phyloP scores from a whole-genome alignment of 1,140 invertebrate species.

The Trichogramma pretiosum region DNA sequence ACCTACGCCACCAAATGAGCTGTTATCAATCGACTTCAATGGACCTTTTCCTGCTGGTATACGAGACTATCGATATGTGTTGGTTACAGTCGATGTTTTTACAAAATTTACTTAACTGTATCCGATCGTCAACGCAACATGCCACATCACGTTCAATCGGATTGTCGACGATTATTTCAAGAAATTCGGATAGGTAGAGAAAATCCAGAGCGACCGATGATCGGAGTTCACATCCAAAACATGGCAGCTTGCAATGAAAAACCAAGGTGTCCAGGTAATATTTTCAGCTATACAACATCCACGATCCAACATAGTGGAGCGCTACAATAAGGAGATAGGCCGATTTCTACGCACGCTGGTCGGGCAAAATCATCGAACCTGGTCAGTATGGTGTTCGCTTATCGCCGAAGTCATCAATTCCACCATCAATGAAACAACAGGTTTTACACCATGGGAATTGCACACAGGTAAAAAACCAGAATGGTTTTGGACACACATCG shows the following conservation, averaged over 20 bases:
- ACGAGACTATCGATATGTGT: constrained; percentile 22
- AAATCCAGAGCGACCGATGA: constrained; percentile 22
- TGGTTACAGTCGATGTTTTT: constrained; percentile 30
- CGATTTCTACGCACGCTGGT: constrained; percentile 8
- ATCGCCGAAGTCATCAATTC: no score
- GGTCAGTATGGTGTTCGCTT: no score
- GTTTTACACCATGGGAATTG: no score
- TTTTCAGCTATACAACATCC: constrained; percentile 24
- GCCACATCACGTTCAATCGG: constrained; percentile 14
- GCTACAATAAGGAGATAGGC: constrained; percentile 17
- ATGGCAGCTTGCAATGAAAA: constrained; percentile 19
- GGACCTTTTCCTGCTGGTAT: constrained; percentile 24
- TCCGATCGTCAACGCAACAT: constrained; percentile 24
- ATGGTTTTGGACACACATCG: no score
- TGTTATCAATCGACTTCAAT: constrained; percentile 29
- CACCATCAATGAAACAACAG: no score
- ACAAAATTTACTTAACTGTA: constrained; percentile 32
- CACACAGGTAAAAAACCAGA: no score
- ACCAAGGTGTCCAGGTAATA: constrained; percentile 18
- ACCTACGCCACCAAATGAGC: constrained; percentile 19
- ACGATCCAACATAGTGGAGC: constrained; percentile 14
- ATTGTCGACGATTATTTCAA: constrained; percentile 20
- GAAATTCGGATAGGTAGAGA: constrained; percentile 14
- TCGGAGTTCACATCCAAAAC: constrained; percentile 18
- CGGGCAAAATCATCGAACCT: no score